Evolutionary conservation across 2,797 vertebrate species (phyloP), one percentile per base, ranked within the genome.

Genomic region (Melanotaenia boesemani): DNA sequence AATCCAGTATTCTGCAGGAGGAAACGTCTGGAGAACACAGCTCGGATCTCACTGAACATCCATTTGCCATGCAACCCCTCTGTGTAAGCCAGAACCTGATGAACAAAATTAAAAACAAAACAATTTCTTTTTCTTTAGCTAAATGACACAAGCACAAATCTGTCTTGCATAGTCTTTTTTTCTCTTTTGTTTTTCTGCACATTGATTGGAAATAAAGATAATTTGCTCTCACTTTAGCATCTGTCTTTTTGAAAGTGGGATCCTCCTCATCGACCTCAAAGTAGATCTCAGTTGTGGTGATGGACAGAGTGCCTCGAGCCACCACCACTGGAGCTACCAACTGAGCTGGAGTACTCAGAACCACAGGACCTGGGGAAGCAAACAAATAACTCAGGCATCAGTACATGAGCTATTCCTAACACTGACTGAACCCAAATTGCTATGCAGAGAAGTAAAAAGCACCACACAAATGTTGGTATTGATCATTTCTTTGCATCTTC

Each of bases 1-100:
- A 99, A 91, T 48, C 97, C 98, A 0, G 98, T 99, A 79, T 97
- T 99, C 84, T 99, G 98, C 62, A 99, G 95, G 79, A 99, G 95
- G 82, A 97, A 98, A 28, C 97, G 97, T 69, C 98, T 96, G 81
- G 98, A 97, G 89, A 99, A 99, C 69, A 99, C 98, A 1, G 98
- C 98, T 82, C 98, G 94, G 89, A 99, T 99, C 93, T 99, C 98
- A 12, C 98, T 99, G 95, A 99, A 99, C 98, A 99, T 99, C 98
- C 98, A 99, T 92, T 99, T 99, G 56, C 98, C 98, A 68, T 99
- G 98, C 64, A 99, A 96, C 28, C 98, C 98, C 87, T 99, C 98
- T 0, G 98, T 97, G 88, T 99, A 99, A 1, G 96, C 97, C 28
- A 99, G 96, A 7, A 99, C 97, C 98, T 99, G 16, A 24, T 9